phyloP scores from a whole-genome alignment of 2,797 vertebrate genomes.

The Sebastes steindachneri region DNA sequence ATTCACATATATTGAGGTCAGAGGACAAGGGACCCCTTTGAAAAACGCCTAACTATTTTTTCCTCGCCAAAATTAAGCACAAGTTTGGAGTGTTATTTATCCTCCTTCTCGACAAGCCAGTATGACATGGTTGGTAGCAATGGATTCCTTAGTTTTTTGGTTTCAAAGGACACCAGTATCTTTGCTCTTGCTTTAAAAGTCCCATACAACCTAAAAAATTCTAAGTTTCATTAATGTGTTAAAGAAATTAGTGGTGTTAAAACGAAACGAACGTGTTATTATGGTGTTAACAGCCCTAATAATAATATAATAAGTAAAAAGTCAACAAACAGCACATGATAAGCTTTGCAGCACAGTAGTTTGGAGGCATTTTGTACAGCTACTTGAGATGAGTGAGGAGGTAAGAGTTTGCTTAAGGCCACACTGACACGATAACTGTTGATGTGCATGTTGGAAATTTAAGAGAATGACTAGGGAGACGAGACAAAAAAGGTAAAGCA shows the following conservation, averaged over 20 bases:
- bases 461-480: not conserved
- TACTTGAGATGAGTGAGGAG: not conserved
- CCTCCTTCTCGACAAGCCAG: no score
- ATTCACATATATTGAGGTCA: no score
- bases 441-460: slow-evolving; percentile 1
- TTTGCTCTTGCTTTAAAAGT: no score
- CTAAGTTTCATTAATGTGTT: not conserved
- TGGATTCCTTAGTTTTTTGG: no score
- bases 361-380: not conserved
- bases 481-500: not conserved
- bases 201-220: no score
- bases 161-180: no score
- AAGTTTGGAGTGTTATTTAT: no score
- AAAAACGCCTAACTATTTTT: no score
- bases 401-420: not conserved
- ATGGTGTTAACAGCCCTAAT: not conserved
- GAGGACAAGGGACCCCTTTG: no score
- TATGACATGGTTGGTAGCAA: no score
- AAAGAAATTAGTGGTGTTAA: not conserved
- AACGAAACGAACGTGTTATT: not conserved
- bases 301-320: not conserved
- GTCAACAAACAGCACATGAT: not conserved
- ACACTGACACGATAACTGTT: not conserved
- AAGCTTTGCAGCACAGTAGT: not conserved
- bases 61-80: no score